Conservation (phyloP, 2,113 vertebrate genomes). For the Tauraco erythrolophus region DNA sequence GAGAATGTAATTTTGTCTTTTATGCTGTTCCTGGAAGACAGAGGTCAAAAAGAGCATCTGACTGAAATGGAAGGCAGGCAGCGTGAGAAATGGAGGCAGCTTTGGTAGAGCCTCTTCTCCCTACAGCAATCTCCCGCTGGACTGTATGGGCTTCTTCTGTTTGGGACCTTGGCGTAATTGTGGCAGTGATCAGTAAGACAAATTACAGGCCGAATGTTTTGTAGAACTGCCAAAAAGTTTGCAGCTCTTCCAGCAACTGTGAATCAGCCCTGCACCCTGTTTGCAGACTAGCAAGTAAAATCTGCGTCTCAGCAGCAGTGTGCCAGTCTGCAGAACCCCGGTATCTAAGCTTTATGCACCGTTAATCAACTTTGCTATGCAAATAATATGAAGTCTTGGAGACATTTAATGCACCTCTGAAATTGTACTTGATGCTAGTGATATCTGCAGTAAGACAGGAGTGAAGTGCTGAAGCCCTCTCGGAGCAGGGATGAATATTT, state of each 20-base stretch:
- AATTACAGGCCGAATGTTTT: not conserved
- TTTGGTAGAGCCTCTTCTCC: not conserved
- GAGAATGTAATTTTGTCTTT: not conserved
- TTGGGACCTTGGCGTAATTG: not conserved
- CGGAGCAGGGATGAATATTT: not conserved
- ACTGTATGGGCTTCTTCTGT: not conserved
- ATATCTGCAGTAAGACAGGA: not conserved
- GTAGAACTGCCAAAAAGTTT: slow-evolving; percentile 21
- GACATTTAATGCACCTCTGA: not conserved
- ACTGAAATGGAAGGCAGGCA: not conserved
- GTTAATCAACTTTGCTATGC: not conserved
- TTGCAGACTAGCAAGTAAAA: not conserved
- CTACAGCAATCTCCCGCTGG: not conserved
- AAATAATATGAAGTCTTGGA: not conserved
- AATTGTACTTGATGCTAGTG: not conserved
- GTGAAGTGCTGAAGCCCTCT: not conserved
- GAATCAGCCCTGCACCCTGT: slow-evolving; percentile 7
- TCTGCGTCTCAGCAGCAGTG: not conserved
- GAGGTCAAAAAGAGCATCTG: not conserved
- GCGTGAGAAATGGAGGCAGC: not conserved
- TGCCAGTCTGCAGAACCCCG: not conserved
- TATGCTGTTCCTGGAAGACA: not conserved
- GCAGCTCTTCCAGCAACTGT: slow-evolving; percentile 24
- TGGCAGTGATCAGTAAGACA: slow-evolving; percentile 18
- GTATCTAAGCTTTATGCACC: not conserved